phyloP scores from a whole-genome alignment of 2,113 vertebrate species.

The Protobothrops flavoviridis region DNA sequence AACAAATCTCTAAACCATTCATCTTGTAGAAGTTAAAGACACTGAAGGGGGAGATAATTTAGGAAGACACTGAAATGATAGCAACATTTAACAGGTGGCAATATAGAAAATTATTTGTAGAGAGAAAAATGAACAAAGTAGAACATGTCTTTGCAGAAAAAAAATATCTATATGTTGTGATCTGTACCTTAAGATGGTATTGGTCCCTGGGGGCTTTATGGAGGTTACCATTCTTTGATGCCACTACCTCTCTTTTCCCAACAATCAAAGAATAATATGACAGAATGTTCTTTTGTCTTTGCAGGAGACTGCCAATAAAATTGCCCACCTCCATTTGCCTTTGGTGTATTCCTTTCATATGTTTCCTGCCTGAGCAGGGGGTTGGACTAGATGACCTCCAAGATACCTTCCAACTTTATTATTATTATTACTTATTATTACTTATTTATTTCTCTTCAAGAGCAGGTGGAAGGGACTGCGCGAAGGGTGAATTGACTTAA shows the following conservation, averaged over 20 bases:
- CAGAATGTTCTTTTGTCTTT: constrained; percentile 14
- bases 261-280: constrained; percentile 6
- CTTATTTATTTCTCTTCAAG: neutral
- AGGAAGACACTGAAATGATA: neutral
- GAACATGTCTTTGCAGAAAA: neutral
- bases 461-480: neutral
- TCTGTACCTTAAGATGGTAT: constrained; percentile 12
- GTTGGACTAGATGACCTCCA: no score
- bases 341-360: constrained; percentile 3
- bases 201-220: neutral
- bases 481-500: neutral
- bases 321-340: neutral
- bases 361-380: neutral
- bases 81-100: neutral
- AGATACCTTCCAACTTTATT: no score
- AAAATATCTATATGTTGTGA: neutral
- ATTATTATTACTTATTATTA: no score
- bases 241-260: constrained; percentile 15
- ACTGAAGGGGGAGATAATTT: neutral
- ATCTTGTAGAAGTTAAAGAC: neutral
- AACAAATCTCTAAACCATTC: constrained; percentile 3
- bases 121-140: neutral
- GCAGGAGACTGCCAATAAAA: constrained; percentile 16
- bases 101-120: neutral
- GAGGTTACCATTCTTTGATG: constrained; percentile 11